These are phyloP conservation scores for Lamprologus sp. DNA, from an alignment of 2,113 vertebrate genomes.

Conservation along the genomic window DNA sequence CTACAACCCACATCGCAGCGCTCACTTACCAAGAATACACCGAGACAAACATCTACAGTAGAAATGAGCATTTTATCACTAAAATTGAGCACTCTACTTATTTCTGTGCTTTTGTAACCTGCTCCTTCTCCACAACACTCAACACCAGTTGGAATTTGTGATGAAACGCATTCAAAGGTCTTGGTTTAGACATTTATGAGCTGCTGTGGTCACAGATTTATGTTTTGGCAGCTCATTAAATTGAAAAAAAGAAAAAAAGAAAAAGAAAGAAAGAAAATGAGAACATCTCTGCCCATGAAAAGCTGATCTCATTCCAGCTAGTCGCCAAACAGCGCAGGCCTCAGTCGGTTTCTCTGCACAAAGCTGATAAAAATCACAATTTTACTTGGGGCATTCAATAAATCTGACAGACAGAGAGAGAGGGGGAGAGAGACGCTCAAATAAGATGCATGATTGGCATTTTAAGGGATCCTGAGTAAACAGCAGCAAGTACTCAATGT, in stretches of 20 bases:
- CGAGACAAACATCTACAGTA: neutral
- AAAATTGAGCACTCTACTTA: neutral
- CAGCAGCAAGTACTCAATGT: neutral
- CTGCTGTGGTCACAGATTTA: neutral
- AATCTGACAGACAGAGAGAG: neutral
- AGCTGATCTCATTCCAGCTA: neutral
- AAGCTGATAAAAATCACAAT: conserved; percentile 14
- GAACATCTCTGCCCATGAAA: neutral
- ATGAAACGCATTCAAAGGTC: conserved; percentile 6
- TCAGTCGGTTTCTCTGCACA: neutral
- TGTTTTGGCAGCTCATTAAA: conserved; percentile 35
- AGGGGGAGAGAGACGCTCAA: neutral
- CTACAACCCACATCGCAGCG: neutral
- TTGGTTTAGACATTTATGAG: neutral
- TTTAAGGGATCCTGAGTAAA: neutral
- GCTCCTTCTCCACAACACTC: neutral
- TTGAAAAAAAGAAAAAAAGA: neutral
- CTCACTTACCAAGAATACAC: neutral
- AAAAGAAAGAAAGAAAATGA: neutral
- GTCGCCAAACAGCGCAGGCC: neutral
- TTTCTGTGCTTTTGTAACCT: neutral
- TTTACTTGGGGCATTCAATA: neutral
- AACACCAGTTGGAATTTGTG: neutral
- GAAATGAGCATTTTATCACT: neutral
- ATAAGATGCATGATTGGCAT: neutral